Evolutionary conservation across 2,797 vertebrate genomes (phyloP).

Genomic region (Anolis apletophallus): DNA sequence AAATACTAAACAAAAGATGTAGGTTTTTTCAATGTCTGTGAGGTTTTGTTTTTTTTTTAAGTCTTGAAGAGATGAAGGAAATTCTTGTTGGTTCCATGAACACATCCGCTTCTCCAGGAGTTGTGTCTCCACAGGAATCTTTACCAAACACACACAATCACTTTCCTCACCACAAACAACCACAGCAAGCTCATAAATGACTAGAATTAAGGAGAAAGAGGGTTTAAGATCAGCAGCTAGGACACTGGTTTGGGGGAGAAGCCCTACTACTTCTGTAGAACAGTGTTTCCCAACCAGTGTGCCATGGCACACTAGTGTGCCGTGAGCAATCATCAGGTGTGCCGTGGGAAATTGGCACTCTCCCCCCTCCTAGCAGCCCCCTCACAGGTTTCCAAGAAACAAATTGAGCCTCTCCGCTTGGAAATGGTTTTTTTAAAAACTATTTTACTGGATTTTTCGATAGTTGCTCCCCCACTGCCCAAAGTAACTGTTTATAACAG

Average conservation of each 20-base stretch:
- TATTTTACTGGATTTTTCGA: too few relatives aligned
- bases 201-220: not conserved
- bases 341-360: too few relatives aligned
- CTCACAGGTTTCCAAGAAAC: too few relatives aligned
- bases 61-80: not conserved
- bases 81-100: not conserved
- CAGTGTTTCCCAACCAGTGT: too few relatives aligned
- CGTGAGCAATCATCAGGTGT: too few relatives aligned
- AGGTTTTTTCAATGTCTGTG: not conserved
- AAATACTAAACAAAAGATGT: not conserved
- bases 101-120: not conserved
- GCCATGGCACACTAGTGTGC: too few relatives aligned
- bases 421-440: too few relatives aligned
- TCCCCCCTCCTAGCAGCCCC: too few relatives aligned
- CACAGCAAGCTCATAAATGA: not conserved
- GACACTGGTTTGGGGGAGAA: not conserved
- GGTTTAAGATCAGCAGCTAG: not conserved
- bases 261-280: not conserved
- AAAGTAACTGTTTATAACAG: too few relatives aligned
- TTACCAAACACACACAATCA: not conserved
- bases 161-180: not conserved
- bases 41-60: not conserved
- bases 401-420: too few relatives aligned
- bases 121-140: not conserved
- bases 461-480: too few relatives aligned